Base-by-base conservation (phyloP, 1,140 invertebrate species). In the Drosophila asahinai region DNA sequence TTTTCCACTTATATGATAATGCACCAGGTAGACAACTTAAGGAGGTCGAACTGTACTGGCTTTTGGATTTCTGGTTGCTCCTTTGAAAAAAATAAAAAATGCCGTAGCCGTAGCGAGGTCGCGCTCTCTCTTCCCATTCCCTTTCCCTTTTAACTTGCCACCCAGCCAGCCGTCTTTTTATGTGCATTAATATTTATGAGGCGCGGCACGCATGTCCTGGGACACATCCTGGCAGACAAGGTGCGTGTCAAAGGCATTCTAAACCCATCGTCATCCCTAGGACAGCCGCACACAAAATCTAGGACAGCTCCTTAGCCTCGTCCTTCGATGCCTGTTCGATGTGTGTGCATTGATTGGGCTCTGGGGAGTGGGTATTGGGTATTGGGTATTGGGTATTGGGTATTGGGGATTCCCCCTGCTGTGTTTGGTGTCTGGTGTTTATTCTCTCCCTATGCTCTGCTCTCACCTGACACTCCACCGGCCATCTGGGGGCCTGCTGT, bases 391-490 rank as follows among this genome's bases (percentile, higher is more conserved):
- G 12, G 22, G 17, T 38, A 14, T 47, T 17, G 22, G 15, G 17
- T 38, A 14, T 47, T 17, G 22, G 15, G 19, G 9, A 15, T 17
- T 17, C 27, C 30, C 17, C 14, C 27, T n/a, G 27, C 8, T 15
- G 6, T 19, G 25, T 38, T 5, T 11, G 11, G 33, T 57, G 33
- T 27, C 38, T 22, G 33, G 17, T 55, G 17, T 55, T 54, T 54
- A 54, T 12, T 4, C 52, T 7, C 6, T n/a, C 40, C 15, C 15
- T 6, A 0, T 30, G 27, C 6, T n/a, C 40, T n/a, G 5, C 15
- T 79, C 84, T 93, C 90, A 97, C 97, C 94, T 97, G 96, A 93
- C 97, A 97, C 93, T 98, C 97, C 17, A 97, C 95, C 11, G 97
- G 97, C 97, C 97, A 98, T 93, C 97, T 94, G 45, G 97, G 95